phyloP scores from a whole-genome alignment of 1,140 invertebrate species.

The Drosophila triauraria region DNA sequence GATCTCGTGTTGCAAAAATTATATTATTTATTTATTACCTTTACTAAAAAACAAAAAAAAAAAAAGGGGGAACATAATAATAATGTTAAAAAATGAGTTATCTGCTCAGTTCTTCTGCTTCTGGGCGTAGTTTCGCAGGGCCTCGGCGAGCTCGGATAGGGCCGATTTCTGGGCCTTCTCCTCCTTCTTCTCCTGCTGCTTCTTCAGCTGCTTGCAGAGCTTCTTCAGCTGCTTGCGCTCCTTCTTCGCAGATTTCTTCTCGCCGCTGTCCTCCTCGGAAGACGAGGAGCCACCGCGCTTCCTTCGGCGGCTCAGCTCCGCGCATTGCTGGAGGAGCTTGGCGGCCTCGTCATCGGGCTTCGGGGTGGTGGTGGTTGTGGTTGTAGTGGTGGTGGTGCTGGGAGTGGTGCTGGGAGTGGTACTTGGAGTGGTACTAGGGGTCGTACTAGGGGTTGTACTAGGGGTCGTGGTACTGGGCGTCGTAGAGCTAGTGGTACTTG shows the following conservation, averaged over 20 bases:
- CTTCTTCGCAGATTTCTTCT: constrained; percentile 59
- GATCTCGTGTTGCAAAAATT: too few relatives aligned
- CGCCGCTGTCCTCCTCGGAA: constrained; percentile 62
- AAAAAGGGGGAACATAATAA: not conserved
- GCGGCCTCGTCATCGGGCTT: constrained; percentile 49
- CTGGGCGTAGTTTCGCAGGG: constrained; percentile 47
- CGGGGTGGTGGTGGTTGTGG: constrained; percentile 33
- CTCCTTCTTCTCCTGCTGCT: constrained; percentile 55
- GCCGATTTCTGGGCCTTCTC: constrained; percentile 34
- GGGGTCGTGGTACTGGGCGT: constrained; percentile 3
- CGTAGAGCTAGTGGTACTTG: constrained; percentile 19
- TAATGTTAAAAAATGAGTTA: not conserved
- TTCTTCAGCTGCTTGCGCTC: constrained; percentile 76
- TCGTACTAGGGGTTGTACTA: constrained; percentile 7
- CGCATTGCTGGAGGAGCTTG: constrained; percentile 57
- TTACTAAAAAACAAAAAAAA: constrained; percentile 32
- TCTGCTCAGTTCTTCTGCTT: constrained; percentile 31
- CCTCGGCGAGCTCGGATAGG: constrained; percentile 44
- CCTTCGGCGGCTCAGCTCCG: constrained; percentile 47
- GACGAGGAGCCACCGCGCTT: constrained; percentile 64
- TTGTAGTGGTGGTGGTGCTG: constrained; percentile 1
- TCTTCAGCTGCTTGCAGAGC: constrained; percentile 65
- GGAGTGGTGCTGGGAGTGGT: constrained; percentile 5
- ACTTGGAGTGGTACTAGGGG: too few relatives aligned
- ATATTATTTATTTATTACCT: not conserved